phyloP scores from a whole-genome alignment of 2,888 invertebrate species.

The Meliscaeva auricollis region DNA sequence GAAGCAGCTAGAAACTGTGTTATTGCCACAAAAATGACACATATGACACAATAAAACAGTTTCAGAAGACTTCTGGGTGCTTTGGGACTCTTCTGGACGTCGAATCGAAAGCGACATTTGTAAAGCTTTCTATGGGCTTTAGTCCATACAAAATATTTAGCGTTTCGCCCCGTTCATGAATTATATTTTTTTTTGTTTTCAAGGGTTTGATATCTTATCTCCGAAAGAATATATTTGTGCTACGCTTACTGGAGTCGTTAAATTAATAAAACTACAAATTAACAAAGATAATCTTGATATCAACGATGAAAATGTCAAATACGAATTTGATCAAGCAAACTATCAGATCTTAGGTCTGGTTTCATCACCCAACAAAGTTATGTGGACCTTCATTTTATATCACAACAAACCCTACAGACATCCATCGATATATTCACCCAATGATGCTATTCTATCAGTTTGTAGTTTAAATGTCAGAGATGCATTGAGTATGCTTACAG shows the following conservation, averaged over 20 bases:
- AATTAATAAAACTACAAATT: constrained; percentile 75
- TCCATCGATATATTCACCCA: constrained; percentile 53
- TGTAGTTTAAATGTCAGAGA: constrained; percentile 77
- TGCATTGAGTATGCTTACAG: constrained; percentile 73
- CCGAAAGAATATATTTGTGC: constrained; percentile 78
- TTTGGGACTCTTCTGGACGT: too few relatives aligned
- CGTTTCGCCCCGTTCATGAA: too few relatives aligned
- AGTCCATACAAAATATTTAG: too few relatives aligned
- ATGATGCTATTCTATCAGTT: constrained; percentile 76
- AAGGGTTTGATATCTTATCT: constrained; percentile 78
- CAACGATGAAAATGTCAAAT: constrained; percentile 54
- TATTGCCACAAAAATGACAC: too few relatives aligned
- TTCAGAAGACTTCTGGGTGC: too few relatives aligned
- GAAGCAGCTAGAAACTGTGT: too few relatives aligned
- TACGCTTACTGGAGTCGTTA: constrained; percentile 77
- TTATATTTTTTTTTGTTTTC: constrained; percentile 28
- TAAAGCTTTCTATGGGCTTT: too few relatives aligned
- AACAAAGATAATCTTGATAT: constrained; percentile 66
- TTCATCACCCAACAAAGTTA: constrained; percentile 78
- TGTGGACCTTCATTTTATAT: constrained; percentile 78
- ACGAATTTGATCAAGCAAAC: constrained; percentile 77
- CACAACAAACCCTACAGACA: constrained; percentile 79
- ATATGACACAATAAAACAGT: too few relatives aligned
- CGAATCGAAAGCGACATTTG: too few relatives aligned
- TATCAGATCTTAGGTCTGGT: constrained; percentile 79